Evolutionary conservation across 2,797 vertebrate genomes (phyloP), one percentile per base, ranked within the genome.

Genomic region (Crenichthys baileyi): DNA sequence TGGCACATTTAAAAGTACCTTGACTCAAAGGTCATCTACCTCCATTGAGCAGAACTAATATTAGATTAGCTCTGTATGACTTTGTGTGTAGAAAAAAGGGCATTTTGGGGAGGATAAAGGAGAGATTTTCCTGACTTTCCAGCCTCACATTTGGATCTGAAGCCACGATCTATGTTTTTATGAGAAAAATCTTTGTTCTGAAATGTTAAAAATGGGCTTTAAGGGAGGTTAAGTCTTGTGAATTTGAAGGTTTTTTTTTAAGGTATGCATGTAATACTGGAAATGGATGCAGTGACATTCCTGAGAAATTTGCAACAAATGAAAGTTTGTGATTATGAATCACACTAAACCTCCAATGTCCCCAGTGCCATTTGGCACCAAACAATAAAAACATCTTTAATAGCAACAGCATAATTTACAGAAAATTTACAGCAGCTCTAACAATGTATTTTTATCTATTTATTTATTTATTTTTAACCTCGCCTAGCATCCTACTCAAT

Each of bases 41-140:
- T 90, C 84, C 83, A 91, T 76, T 86, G 88, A 91, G 87, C 90
- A 91, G 87, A 90, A 83, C 83, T 88, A 90, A 91, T 90, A 92
- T 93, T 92, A 92, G 82, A 89, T 90, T 90, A 89, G 79, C 78
- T 81, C 81, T 76, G 46, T 77, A 78, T 81, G 65, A 81, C 72
- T 78, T 79, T 88, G 81, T 79, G 67, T 80, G 79, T 65, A 77
- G 36, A 73, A 77, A 46, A 84, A 78, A 80, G 76, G 70, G 67
- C 70, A 77, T 75, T 71, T 61, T 46, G 50, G 73, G 63, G 61
- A 76, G 78, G 79, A 73, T 76, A 76, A 76, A 67, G 29, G 76
- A 80, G 75, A 77, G 31, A 87, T 83, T 63, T 77, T 82, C 76
- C 75, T 77, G 83, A 85, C 71, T 89, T 61, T 63, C 22, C 6